phyloP scores from a whole-genome alignment of 35 echinoderm and acorn worm genomes.

The Heliocidaris tuberculata region DNA sequence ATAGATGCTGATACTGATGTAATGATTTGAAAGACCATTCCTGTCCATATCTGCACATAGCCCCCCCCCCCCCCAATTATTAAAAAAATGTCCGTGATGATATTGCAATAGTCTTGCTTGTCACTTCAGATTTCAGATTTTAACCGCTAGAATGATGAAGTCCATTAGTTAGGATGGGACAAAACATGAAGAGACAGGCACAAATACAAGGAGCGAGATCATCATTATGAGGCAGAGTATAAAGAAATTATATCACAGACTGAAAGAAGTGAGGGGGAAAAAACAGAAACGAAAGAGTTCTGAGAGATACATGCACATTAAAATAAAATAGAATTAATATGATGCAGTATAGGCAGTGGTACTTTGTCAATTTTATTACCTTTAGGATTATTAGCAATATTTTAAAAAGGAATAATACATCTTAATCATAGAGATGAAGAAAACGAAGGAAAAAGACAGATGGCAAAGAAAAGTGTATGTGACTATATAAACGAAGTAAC shows the following conservation, averaged over 20 bases:
- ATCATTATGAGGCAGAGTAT: background rate
- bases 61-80: background rate
- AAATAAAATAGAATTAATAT: no score
- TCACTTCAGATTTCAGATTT: background rate
- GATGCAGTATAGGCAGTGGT: no score
- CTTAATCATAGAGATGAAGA: no score
- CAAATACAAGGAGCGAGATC: background rate
- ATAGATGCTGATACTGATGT: no score
- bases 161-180: background rate
- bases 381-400: no score
- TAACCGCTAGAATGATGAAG: background rate
- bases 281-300: no score
- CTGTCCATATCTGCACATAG: background rate
- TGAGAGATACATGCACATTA: no score
- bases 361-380: no score
- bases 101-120: background rate
- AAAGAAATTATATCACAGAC: background rate
- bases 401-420: no score
- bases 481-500: background rate
- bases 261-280: background rate
- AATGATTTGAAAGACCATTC: background rate
- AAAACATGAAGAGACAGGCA: background rate
- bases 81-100: background rate
- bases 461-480: background rate
- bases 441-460: no score